Conservation (phyloP, 2,888 invertebrate species). For the Drepana falcataria region DNA sequence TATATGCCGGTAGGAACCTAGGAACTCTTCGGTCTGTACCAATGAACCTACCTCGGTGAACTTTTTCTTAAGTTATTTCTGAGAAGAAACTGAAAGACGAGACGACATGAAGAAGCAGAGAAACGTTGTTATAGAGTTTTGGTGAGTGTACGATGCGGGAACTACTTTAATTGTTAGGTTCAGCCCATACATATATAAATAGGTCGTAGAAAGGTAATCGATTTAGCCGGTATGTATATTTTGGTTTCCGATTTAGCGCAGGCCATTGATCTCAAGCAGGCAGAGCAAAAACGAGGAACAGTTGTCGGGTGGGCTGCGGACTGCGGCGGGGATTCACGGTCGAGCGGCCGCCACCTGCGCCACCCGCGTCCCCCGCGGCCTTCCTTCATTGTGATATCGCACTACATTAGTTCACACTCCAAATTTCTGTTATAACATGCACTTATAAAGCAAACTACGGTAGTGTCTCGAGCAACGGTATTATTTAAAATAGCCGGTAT, state of each 20-base stretch:
- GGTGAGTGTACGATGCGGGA: too few species aligned
- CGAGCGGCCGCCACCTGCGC: constrained; percentile 68
- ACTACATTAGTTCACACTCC: constrained; percentile 11
- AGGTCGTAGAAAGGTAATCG: constrained; percentile 20
- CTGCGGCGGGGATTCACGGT: constrained; percentile 64
- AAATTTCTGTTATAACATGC: background rate
- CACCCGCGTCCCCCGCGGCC: constrained; percentile 23
- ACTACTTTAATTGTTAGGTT: background rate
- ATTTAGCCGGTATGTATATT: background rate
- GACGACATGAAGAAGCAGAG: too few species aligned
- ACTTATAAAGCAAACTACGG: background rate
- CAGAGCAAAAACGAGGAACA: constrained; percentile 64
- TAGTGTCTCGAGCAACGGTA: too few species aligned
- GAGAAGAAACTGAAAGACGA: too few species aligned
- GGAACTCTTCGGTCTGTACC: too few species aligned
- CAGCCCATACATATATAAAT: too few species aligned
- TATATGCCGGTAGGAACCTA: too few species aligned
- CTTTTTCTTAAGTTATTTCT: too few species aligned
- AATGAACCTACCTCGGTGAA: too few species aligned
- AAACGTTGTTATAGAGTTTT: too few species aligned
- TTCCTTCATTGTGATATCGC: constrained; percentile 26
- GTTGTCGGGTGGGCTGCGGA: constrained; percentile 52
- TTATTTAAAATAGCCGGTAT: too few species aligned
- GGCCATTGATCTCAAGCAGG: constrained; percentile 63
- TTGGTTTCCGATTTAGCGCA: constrained; percentile 32